Base-by-base conservation (phyloP, 2,888 invertebrate species). In the Selenia dentaria region DNA sequence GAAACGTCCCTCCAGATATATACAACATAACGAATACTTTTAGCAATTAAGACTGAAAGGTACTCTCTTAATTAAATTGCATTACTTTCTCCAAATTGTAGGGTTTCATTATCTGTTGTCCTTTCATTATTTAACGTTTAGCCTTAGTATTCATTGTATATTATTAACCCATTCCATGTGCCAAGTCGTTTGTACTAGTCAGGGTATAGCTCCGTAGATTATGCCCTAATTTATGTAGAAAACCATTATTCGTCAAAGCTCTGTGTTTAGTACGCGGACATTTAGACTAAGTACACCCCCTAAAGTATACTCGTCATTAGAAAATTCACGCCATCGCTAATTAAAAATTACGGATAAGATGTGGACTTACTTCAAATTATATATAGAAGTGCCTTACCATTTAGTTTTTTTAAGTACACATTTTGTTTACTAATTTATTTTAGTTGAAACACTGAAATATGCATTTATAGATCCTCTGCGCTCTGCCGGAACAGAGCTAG, bases 361-460 rank as follows among this genome's bases (percentile, higher is more conserved):
- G 66, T 71, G 59, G 65, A 74, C 58, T 73, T 33, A 70, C 69
- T 83, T 83, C 80, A 81, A 83, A 74, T 81, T 75, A 70, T 78
- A 87, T 79, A 87, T 86, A 88, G 85, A 89, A 89, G 90, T 90
- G 90, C 90, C 90, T 90, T 90, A 90, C 83, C 68, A 82, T 83
- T 85, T 85, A 80, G 76, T 88, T 88, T 88, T 82, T 82, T 70
- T 78, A 83, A 32, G 29, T 51, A 48, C 72, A 72, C 54, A 75
- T 74, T 45, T 74, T 72, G 63, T 69, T 72, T 67, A 69, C 71
- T 68, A 56, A 68, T 78, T 73, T 59, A 63, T 67, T 74, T 67
- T 67, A 70, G 65, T 70, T 53, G 64, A 72, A 76, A 78, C 80
- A 79, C 79, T 83, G 79, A 78, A 79, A 75, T 78, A 74, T 85